Evolutionary conservation across 2,797 vertebrate species (phyloP).

Genomic region (Galagoides demidoff): DNA sequence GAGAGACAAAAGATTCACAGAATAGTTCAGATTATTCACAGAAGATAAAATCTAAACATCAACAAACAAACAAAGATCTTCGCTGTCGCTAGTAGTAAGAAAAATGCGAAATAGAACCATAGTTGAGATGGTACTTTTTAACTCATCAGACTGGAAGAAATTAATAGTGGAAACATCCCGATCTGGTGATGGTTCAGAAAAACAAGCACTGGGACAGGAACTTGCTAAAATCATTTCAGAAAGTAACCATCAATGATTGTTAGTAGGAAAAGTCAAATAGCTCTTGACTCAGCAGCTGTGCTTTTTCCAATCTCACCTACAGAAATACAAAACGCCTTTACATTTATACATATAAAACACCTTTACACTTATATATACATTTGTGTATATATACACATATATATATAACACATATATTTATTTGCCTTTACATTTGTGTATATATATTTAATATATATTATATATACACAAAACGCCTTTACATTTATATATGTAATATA

Average conservation of each 20-base stretch:
- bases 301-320: neutral
- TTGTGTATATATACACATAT: neutral
- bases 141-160: neutral
- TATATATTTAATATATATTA: neutral
- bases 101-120: neutral
- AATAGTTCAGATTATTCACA: neutral
- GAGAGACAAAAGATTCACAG: neutral
- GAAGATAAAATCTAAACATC: neutral
- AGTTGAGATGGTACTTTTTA: neutral
- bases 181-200: neutral
- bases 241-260: neutral
- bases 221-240: neutral
- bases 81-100: neutral
- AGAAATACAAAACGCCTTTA: neutral
- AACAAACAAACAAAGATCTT: neutral
- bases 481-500: too few relatives aligned
- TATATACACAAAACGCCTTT: too few relatives aligned
- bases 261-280: neutral
- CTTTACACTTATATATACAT: neutral
- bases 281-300: neutral
- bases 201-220: neutral
- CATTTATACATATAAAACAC: neutral
- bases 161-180: neutral
- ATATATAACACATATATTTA: neutral
- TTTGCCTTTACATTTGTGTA: neutral